Base-by-base conservation (phyloP, 1,140 invertebrate species). In the Bilobella aurantiaca region DNA sequence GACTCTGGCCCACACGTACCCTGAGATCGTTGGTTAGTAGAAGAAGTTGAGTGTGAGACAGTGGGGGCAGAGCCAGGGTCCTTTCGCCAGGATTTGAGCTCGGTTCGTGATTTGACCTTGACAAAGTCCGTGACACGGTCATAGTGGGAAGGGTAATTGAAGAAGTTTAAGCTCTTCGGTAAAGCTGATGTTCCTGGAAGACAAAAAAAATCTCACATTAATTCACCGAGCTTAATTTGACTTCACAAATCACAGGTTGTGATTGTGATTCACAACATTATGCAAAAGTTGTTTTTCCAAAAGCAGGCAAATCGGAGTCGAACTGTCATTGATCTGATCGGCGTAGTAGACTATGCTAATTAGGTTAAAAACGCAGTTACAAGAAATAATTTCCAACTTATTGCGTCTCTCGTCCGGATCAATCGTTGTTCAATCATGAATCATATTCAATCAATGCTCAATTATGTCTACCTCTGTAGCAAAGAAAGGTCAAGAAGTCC, bases 401-500 rank as follows among this genome's bases (percentile, higher is more conserved):
- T n/a, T n/a, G n/a, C n/a, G n/a, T n/a, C n/a, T n/a, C n/a, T n/a
- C n/a, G n/a, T n/a, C n/a, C n/a, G n/a, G n/a, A n/a, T n/a, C n/a
- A n/a, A n/a, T n/a, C n/a, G n/a, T n/a, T n/a, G n/a, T n/a, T n/a
- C n/a, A n/a, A n/a, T n/a, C n/a, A n/a, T n/a, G n/a, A n/a, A n/a
- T n/a, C n/a, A n/a, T n/a, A n/a, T n/a, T n/a, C n/a, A n/a, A n/a
- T n/a, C n/a, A n/a, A n/a, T n/a, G n/a, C n/a, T n/a, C n/a, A n/a
- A n/a, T n/a, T n/a, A n/a, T n/a, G n/a, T n/a, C n/a, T n/a, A 86
- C 90, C 88, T 81, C 90, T 81, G 71, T 91, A 87, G 77, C 91
- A 93, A 2, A 94, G 79, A 77, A 91, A 94, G 67, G 89, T 93
- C 27, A 94, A 75, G 75, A 94, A 93, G 77, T 93, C 90, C 81